Conservation (phyloP, 2,797 vertebrate genomes). For the Acanthopagrus latus region DNA sequence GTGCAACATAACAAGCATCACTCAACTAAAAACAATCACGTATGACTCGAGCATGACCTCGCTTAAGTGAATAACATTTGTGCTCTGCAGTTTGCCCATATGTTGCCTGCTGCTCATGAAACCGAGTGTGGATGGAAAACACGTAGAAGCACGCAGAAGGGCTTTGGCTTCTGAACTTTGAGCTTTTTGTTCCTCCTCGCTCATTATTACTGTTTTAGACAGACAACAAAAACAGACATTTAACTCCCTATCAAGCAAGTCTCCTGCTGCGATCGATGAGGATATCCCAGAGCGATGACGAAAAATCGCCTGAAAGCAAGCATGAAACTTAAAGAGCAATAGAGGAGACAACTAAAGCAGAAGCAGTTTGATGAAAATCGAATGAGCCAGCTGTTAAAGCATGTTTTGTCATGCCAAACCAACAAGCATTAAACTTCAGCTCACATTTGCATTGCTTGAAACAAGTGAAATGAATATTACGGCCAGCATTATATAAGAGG, state of each 20-base stretch:
- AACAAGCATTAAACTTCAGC: constrained; percentile 61
- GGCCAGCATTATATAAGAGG: constrained; percentile 51
- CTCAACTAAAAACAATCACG: constrained; percentile 13
- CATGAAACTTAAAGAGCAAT: constrained; percentile 36
- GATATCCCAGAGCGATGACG: constrained; percentile 6
- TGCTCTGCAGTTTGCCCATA: constrained; percentile 24
- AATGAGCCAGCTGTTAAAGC: constrained; percentile 70
- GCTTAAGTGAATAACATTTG: constrained; percentile 46
- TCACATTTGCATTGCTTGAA: constrained; percentile 60
- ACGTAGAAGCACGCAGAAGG: constrained; percentile 15
- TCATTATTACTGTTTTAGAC: not conserved
- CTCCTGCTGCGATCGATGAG: not conserved
- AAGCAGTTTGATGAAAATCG: constrained; percentile 55
- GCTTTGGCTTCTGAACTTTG: constrained; percentile 4
- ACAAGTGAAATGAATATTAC: constrained; percentile 67
- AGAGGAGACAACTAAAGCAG: constrained; percentile 27
- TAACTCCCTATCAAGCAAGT: not conserved
- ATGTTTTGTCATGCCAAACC: constrained; percentile 68
- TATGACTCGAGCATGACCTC: constrained; percentile 47
- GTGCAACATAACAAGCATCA: constrained; percentile 22
- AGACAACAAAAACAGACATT: not conserved
- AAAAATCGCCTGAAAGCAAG: constrained; percentile 19
- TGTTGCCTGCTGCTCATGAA: constrained; percentile 46
- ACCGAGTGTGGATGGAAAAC: constrained; percentile 29
- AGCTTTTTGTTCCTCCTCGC: constrained; percentile 9